A percentile compares a stretch with the other conserved stretches of the same genome.
Conservation (phyloP, 2,888 invertebrate genomes). For the Teleiodes luculella region DNA sequence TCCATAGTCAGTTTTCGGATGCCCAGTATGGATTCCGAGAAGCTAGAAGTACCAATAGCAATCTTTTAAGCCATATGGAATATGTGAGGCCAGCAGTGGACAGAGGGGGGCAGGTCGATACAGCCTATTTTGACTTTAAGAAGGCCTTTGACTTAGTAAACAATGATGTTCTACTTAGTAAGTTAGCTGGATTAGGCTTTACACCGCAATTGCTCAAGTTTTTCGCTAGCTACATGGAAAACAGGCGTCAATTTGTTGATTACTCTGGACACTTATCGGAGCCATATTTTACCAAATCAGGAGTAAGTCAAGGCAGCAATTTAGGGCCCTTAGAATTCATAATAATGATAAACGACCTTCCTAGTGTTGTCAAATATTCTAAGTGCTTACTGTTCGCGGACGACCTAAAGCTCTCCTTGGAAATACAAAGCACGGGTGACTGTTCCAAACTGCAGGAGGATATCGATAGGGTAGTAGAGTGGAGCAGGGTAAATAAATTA, state of each 20-base stretch:
- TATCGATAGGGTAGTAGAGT: conserved; percentile 1
- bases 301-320: conserved; percentile 16
- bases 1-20: conserved; percentile 3
- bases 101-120: conserved; percentile 15
- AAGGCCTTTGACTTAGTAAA: conserved; percentile 20
- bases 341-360: conserved; percentile 20
- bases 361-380: conserved; percentile 9
- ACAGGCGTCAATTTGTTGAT: conserved; percentile 12
- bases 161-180: conserved; percentile 17
- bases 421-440: not conserved
- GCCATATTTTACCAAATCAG: conserved; percentile 7
- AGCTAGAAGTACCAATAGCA: conserved; percentile 8
- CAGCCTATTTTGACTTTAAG: conserved; percentile 17
- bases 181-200: conserved; percentile 17
- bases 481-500: conserved; percentile 1
- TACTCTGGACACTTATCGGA: conserved; percentile 6
- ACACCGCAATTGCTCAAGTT: conserved; percentile 6
- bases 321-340: conserved; percentile 15
- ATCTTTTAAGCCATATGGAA: conserved; percentile 3
- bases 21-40: conserved; percentile 16
- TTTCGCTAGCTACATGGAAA: conserved; percentile 11
- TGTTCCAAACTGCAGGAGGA: conserved; percentile 8
- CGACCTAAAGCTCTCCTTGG: conserved; percentile 14
- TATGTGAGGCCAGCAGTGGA: conserved; percentile 7
- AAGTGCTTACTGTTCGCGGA: conserved; percentile 20